Evolutionary conservation across 2,113 vertebrate genomes (phyloP).

Genomic region (human): GRCh38 chr1:207790001-207790500

Average conservation of each 20-base stretch:
- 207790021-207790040: not conserved
- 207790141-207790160: not conserved
- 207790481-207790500: not conserved
- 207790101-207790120: not conserved
- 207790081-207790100: not conserved
- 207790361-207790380: slow-evolving; percentile 39
- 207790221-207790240: slow-evolving; percentile 71
- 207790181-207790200: not conserved
- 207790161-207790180: not conserved
- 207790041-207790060: not conserved
- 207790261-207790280: slow-evolving; percentile 78
- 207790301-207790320: slow-evolving; percentile 74
- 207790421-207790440: not conserved
- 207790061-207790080: not conserved
- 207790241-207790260: slow-evolving; percentile 76
- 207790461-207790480: not conserved
- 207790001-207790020: not conserved
- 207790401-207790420: not conserved
- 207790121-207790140: not conserved
- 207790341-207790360: slow-evolving; percentile 71
- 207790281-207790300: slow-evolving; percentile 73
- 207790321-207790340: slow-evolving; percentile 71
- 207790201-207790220: slow-evolving; percentile 11
- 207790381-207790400: slow-evolving; percentile 7
- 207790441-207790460: not conserved